Evolutionary conservation across 2,113 vertebrate species (phyloP).

Genomic region (Alligator sinensis): DNA sequence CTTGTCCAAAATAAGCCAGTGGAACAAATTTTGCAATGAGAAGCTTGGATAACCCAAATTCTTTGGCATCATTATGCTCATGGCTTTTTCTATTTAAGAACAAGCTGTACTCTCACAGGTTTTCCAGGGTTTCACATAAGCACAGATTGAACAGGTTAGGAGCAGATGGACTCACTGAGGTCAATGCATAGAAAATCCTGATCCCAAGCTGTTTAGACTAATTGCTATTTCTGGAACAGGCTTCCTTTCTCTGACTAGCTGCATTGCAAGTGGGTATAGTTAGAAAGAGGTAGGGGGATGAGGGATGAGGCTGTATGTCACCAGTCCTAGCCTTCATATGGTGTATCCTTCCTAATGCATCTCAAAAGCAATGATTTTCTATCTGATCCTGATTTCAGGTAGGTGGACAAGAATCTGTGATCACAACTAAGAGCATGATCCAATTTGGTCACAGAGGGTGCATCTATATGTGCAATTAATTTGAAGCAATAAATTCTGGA

Average conservation of each 20-base stretch:
- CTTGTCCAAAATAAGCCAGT: not conserved
- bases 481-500: too few relatives aligned
- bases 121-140: not conserved
- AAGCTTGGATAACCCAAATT: not conserved
- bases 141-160: not conserved
- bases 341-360: not conserved
- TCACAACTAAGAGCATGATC: not conserved
- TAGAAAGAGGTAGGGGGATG: rapidly evolving
- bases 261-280: rapidly evolving
- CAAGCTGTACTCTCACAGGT: not conserved
- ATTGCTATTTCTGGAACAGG: not conserved
- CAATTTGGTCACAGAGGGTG: too few relatives aligned
- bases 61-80: not conserved
- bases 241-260: not conserved
- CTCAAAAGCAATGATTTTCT: not conserved
- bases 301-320: not conserved
- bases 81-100: not conserved
- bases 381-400: not conserved
- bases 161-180: not conserved
- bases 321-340: not conserved
- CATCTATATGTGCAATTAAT: too few relatives aligned
- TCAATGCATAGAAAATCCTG: not conserved
- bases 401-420: not conserved
- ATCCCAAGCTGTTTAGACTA: rapidly evolving
- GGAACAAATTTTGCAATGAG: not conserved